phyloP scores from a whole-genome alignment of 2,113 vertebrate species.

The Oreochromis spilurus region DNA sequence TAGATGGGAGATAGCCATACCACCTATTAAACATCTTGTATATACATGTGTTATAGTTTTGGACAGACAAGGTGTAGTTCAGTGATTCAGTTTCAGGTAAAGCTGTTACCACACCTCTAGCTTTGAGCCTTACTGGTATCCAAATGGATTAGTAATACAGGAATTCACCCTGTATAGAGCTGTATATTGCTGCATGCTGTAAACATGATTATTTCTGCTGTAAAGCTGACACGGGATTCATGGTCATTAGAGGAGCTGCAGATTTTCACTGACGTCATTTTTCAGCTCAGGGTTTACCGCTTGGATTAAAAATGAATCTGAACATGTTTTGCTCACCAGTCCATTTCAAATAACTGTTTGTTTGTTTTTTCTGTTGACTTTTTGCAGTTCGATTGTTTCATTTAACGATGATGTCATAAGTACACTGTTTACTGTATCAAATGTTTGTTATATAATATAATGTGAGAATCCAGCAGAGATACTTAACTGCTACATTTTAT shows the following conservation, averaged over 20 bases:
- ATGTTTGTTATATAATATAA: not conserved
- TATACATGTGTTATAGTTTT: not conserved
- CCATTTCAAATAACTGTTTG: not conserved
- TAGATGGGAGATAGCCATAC: not conserved
- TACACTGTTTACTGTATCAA: not conserved
- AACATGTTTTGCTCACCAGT: not conserved
- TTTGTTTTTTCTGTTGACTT: not conserved
- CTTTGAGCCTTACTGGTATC: rapidly evolving
- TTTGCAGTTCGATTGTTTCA: not conserved
- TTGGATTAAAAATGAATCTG: not conserved
- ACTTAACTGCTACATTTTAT: not conserved
- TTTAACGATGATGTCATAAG: not conserved
- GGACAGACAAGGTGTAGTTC: not conserved
- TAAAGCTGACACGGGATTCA: not conserved
- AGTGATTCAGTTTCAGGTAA: not conserved
- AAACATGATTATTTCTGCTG: not conserved
- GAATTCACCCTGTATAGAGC: not conserved
- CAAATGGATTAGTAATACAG: not conserved
- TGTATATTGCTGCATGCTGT: not conserved
- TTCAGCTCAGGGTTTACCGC: not conserved
- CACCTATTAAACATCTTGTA: not conserved
- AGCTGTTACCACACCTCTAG: not conserved
- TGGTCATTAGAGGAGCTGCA: not conserved
- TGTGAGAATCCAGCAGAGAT: not conserved
- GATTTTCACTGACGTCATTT: not conserved